These are phyloP conservation scores for Trematomus loennbergii DNA, from an alignment of 2,113 vertebrate genomes.

Conservation along the genomic window DNA sequence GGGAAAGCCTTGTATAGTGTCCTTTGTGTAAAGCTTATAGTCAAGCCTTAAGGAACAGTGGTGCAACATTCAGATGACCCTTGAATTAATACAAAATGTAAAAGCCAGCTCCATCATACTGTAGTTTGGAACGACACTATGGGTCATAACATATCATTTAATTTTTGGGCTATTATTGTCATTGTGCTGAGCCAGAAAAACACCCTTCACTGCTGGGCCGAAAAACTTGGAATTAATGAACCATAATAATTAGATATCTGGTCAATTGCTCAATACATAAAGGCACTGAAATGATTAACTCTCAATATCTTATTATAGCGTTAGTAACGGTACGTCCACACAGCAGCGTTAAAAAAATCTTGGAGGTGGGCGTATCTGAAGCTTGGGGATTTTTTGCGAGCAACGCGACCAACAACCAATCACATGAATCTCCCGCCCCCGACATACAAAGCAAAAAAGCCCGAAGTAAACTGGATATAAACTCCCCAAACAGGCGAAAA, in stretches of 20 bases:
- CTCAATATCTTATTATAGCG: constrained; percentile 15
- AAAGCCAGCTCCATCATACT: neutral
- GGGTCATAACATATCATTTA: neutral
- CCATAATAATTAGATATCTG: constrained; percentile 11
- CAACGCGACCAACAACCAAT: no score
- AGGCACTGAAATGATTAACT: constrained; percentile 3
- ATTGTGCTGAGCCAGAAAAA: neutral
- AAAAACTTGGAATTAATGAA: constrained; percentile 8
- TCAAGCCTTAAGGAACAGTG: neutral
- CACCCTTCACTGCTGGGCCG: neutral
- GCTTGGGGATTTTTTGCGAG: no score
- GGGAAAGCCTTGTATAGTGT: neutral
- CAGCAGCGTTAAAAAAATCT: no score
- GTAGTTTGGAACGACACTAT: neutral
- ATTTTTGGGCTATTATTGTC: neutral
- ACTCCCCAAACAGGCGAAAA: no score
- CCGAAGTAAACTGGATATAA: no score
- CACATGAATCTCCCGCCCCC: no score
- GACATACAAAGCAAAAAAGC: no score
- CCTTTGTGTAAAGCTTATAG: neutral
- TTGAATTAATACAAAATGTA: neutral
- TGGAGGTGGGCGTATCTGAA: no score
- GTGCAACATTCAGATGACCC: neutral
- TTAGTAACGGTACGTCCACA: no score
- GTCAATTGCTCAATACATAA: constrained; percentile 16